Base-by-base conservation (phyloP, 2,113 vertebrate genomes). In the Microtus pennsylvanicus region DNA sequence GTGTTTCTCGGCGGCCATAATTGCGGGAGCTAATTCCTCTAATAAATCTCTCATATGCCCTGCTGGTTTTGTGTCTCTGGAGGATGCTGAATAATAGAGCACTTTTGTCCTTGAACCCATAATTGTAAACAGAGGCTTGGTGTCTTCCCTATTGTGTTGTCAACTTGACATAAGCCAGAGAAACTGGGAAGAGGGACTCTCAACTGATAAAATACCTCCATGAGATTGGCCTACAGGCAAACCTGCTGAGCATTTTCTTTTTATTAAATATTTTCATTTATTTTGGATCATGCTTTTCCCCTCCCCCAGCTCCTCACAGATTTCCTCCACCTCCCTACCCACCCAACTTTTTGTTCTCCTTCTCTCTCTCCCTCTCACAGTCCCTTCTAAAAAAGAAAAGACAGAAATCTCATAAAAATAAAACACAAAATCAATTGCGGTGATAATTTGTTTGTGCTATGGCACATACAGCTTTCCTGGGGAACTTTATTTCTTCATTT, bases 101-200 rank as follows among this genome's bases (percentile, higher is more conserved):
- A 76, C 72, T 87, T 91, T 88, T 88, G 81, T 89, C 45, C 42
- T 61, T 74, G 52, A 94, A 70, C 19, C 72, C 65, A 13, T 72
- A 35, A 61, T 35, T 45, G 3, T 91, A 52, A 28, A 30, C 81
- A 70, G 83, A 3, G 33, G 28, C 17, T 35, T 85, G 81, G 30
- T 65, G 58, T 65, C 81, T 65, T 42, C 14, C 4, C 30, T 65
- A 63, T 42, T 85, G n/a, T 45, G 63, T 85, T 65, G 81, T 85
- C 81, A 45, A 65, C n/a, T 30, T 85, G 58, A 85, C 81, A 85
- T 10, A 45, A 45, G 58, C 58, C 81, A 85, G 81, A 85, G 81
- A 65, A 58, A 30, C 30, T 65, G 81, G 58, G 58, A 85, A 65
- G 12, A 83, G 58, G 58, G 58, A 63, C 38, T 85, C 81, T 65